phyloP scores from a whole-genome alignment of 2,888 invertebrate species.

The Lasioglossum calceatum region DNA sequence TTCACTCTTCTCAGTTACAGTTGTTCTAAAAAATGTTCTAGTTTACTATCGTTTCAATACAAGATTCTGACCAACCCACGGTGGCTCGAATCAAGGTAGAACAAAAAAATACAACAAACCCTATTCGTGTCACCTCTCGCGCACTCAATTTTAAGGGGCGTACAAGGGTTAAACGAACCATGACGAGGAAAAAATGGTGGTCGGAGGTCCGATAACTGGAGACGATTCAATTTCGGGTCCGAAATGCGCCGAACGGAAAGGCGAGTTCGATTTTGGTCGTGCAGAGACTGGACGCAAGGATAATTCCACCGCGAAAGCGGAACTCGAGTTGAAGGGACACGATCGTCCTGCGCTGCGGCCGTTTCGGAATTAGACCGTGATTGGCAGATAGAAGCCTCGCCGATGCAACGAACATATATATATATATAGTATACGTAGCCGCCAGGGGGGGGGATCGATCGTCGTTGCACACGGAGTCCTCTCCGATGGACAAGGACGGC shows the following conservation, averaged over 20 bases:
- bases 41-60: no score
- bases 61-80: no score
- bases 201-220: neutral
- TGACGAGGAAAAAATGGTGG: neutral
- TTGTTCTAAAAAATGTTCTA: no score
- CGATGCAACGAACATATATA: neutral
- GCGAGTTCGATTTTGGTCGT: neutral
- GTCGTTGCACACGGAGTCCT: neutral
- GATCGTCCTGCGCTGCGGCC: conserved; percentile 1
- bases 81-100: no score
- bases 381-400: conserved; percentile 28
- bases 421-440: neutral
- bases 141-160: no score
- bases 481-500: conserved; percentile 5
- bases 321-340: conserved; percentile 5
- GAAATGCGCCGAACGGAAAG: neutral
- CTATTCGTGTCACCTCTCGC: no score
- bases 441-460: neutral
- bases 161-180: no score
- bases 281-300: neutral
- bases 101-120: no score
- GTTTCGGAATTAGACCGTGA: conserved; percentile 25
- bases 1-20: no score
- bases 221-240: conserved; percentile 1
- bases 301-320: conserved; percentile 26